phyloP scores from a whole-genome alignment of 1,140 invertebrate species.

The Eubasilissa regina region DNA sequence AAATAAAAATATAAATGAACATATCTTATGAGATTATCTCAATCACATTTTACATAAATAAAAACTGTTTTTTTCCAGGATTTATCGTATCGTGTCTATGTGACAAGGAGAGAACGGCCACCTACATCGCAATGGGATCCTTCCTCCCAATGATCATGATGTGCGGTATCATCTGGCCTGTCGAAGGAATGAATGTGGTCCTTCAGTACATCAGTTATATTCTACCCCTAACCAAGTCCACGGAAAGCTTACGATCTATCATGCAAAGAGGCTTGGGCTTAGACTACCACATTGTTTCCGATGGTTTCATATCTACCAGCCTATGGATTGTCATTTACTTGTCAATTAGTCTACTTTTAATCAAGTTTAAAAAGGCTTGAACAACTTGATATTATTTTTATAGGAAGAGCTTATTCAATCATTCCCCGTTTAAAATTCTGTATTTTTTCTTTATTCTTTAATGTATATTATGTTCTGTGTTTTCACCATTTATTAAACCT shows the following conservation, averaged over 20 bases:
- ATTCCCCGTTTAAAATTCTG: too few species aligned
- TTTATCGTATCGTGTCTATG: conserved; percentile 91
- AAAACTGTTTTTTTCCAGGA: too few species aligned
- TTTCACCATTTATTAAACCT: too few species aligned
- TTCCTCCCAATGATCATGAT: conserved; percentile 94
- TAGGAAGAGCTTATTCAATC: too few species aligned
- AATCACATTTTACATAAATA: too few species aligned
- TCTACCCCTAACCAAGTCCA: conserved; percentile 92
- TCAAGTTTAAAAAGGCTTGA: conserved; percentile 86
- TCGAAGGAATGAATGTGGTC: conserved; percentile 86
- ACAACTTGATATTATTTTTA: too few species aligned
- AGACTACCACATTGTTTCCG: conserved; percentile 83
- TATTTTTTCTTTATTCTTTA: too few species aligned
- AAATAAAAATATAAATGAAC: too few species aligned
- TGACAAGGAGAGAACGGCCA: conserved; percentile 92
- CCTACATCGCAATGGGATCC: conserved; percentile 92
- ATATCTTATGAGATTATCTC: too few species aligned
- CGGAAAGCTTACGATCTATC: conserved; percentile 91
- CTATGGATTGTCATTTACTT: conserved; percentile 90
- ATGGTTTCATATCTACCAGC: conserved; percentile 87
- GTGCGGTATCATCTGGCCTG: conserved; percentile 90
- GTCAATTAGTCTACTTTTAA: conserved; percentile 82
- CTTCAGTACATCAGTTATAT: conserved; percentile 85
- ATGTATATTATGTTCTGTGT: too few species aligned
- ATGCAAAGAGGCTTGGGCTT: conserved; percentile 91